Conservation (phyloP, 35 echinoderm and acorn worm genomes). For the Ophiothrix spiculata region DNA sequence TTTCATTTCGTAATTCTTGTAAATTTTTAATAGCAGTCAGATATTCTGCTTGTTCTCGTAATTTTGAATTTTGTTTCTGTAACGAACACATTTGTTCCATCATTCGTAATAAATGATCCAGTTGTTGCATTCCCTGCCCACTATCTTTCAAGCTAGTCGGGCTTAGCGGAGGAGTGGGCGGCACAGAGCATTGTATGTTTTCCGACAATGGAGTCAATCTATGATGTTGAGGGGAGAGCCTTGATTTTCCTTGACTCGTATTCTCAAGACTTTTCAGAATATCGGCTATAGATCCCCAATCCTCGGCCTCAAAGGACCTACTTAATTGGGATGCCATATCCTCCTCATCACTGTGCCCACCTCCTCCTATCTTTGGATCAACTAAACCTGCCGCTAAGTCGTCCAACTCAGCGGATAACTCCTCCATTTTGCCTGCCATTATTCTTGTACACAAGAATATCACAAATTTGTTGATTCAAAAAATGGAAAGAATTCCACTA, state of each 20-base stretch:
- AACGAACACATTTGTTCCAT: conserved; percentile 97
- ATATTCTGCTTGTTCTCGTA: conserved; percentile 87
- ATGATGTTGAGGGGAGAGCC: background rate
- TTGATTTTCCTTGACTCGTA: conserved; percentile 38
- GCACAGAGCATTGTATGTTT: conserved; percentile 59
- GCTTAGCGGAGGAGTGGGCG: background rate
- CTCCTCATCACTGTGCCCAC: background rate
- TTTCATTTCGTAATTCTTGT: conserved; percentile 84
- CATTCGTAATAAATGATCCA: conserved; percentile 72
- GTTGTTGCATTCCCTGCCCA: conserved; percentile 86
- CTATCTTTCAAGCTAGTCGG: background rate
- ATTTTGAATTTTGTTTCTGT: conserved; percentile 70
- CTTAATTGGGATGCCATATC: background rate
- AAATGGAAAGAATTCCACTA: too few species aligned
- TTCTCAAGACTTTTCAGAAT: conserved; percentile 86
- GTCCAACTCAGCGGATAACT: background rate
- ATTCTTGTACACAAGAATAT: background rate
- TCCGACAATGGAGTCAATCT: conserved; percentile 71
- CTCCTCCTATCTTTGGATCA: background rate
- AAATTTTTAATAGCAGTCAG: conserved; percentile 86
- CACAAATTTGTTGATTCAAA: background rate
- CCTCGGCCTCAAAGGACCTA: conserved; percentile 26
- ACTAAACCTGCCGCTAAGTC: background rate
- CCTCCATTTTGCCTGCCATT: background rate
- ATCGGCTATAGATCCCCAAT: conserved; percentile 87